A percentile compares a stretch with the other conserved stretches of the same genome.
phyloP scores from a whole-genome alignment of 2,797 vertebrate species.

The Adelosebastes latens region DNA sequence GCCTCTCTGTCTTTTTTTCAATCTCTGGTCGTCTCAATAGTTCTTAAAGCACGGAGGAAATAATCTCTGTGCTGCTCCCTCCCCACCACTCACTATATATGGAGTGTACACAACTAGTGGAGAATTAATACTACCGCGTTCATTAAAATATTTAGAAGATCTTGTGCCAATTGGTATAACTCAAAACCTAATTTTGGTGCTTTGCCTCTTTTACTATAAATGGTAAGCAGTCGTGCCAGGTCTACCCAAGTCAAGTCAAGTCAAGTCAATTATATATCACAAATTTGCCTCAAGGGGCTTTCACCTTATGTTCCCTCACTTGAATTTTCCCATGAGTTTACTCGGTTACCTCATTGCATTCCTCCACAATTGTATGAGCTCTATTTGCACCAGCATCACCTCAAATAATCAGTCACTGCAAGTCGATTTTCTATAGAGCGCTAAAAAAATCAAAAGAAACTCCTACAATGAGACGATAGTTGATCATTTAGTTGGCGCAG shows the following conservation, averaged over 20 bases:
- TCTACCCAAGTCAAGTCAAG: neutral
- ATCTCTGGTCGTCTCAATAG: conserved; percentile 19
- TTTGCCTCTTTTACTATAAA: conserved; percentile 11
- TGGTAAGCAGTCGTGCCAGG: neutral
- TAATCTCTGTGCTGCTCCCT: neutral
- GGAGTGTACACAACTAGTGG: neutral
- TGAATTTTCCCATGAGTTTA: neutral
- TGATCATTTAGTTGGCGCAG: conserved; percentile 26
- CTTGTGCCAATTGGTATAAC: neutral
- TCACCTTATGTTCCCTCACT: neutral
- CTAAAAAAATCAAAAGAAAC: conserved; percentile 43
- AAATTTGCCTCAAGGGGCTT: neutral
- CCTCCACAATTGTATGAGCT: neutral
- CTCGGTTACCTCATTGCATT: neutral
- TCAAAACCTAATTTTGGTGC: neutral
- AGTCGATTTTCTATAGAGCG: neutral
- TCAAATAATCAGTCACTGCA: conserved; percentile 3
- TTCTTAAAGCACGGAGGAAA: neutral
- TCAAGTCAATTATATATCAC: neutral
- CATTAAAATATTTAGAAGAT: neutral
- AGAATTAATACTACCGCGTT: neutral
- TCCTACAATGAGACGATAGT: conserved; percentile 36
- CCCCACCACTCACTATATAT: neutral
- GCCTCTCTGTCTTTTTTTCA: neutral
- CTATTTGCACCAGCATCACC: neutral